These are phyloP conservation scores for Coendou prehensilis DNA, from an alignment of 2,797 vertebrate species.

Conservation along the genomic window DNA sequence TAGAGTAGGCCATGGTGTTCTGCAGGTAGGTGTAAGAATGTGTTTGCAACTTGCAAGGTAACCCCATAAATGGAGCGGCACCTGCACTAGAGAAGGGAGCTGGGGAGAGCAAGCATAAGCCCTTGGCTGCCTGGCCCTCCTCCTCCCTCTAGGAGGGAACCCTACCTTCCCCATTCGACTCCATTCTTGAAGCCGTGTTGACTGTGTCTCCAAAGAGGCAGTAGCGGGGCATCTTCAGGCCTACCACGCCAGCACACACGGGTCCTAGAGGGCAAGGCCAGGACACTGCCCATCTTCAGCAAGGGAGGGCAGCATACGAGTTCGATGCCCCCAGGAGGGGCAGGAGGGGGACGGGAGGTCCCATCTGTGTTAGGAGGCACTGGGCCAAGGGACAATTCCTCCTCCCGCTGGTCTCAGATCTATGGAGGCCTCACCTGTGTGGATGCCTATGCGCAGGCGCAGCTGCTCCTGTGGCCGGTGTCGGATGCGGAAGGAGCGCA, in stretches of 20 bases:
- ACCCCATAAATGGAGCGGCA: not conserved
- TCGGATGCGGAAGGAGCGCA: slow-evolving; percentile 94
- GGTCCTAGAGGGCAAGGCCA: slow-evolving; percentile 89
- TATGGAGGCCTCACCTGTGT: slow-evolving; percentile 90
- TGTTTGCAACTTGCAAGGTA: not conserved
- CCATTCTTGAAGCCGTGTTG: slow-evolving; percentile 97
- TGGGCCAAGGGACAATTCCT: not conserved
- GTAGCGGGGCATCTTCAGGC: slow-evolving; percentile 97
- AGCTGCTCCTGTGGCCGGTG: slow-evolving; percentile 94
- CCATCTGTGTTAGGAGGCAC: not conserved
- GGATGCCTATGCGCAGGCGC: slow-evolving; percentile 94
- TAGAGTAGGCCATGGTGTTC: not conserved
- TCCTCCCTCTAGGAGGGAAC: not conserved
- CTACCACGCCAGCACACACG: slow-evolving; percentile 95
- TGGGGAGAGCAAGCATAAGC: not conserved
- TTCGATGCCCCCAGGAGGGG: not conserved
- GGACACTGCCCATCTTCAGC: not conserved
- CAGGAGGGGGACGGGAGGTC: no score
- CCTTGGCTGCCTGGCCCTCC: not conserved
- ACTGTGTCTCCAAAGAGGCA: slow-evolving; percentile 97
- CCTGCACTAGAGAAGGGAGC: not conserved
- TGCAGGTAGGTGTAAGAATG: not conserved
- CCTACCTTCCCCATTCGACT: slow-evolving; percentile 95
- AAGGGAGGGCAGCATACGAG: no score
- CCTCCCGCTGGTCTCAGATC: not conserved